phyloP scores from a whole-genome alignment of 2,113 vertebrate genomes.

The Hiodon tergisus region DNA sequence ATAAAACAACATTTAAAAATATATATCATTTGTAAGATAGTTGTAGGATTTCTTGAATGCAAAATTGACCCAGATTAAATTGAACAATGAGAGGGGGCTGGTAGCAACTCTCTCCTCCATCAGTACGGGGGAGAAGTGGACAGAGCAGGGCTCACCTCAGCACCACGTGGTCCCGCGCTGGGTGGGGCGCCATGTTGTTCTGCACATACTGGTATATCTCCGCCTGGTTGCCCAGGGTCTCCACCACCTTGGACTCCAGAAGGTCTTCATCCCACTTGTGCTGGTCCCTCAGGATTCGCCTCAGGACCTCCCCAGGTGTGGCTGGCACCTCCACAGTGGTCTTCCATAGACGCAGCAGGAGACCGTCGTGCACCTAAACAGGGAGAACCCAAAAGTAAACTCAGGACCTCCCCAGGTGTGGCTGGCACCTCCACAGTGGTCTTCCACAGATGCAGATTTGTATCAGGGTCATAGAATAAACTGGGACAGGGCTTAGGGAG shows the following conservation, averaged over 20 bases:
- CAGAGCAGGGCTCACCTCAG: conserved; percentile 69
- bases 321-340: conserved; percentile 81
- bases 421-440: conserved; percentile 81
- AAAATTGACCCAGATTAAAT: no score
- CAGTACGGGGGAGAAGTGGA: no score
- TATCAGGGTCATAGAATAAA: no score
- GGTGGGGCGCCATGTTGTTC: conserved; percentile 91
- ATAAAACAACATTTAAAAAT: no score
- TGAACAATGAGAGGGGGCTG: no score
- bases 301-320: conserved; percentile 76
- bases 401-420: conserved; percentile 76
- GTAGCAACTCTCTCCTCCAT: no score
- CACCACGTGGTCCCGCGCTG: conserved; percentile 81
- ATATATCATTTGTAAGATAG: no score
- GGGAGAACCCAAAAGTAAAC: conserved; percentile 21
- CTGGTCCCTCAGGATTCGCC: conserved; percentile 81
- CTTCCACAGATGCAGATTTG: conserved; percentile 79
- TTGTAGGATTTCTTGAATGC: no score
- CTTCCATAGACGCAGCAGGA: conserved; percentile 86
- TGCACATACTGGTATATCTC: conserved; percentile 89
- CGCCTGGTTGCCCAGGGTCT: conserved; percentile 76
- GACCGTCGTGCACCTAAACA: conserved; percentile 83
- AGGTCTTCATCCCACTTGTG: conserved; percentile 93
- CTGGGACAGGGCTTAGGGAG: no score
- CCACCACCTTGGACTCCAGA: conserved; percentile 81